Base-by-base conservation (phyloP, 2,888 invertebrate genomes). In the Drosophila austrosaltans region DNA sequence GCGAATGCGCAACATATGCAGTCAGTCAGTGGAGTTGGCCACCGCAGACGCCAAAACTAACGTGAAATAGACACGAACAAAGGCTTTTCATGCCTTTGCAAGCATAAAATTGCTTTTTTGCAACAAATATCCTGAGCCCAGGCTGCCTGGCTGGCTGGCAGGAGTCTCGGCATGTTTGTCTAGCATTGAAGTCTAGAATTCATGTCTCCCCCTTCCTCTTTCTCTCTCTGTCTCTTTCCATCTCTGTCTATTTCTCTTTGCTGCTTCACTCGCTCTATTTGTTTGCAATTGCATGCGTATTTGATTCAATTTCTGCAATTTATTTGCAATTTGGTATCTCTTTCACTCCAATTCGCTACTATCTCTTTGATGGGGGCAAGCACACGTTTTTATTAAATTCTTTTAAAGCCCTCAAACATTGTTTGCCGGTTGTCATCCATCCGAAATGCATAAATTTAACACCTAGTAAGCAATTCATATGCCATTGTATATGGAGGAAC, bases 251-350 rank as follows among this genome's bases (percentile, higher is more conserved):
- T 56, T 48, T 32, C 53, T 30, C 30, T 30, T 30, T 57, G 64
- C 72, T 61, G 32, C 53, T 36, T 8, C 36, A 39, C 62, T 76
- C 67, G 76, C 74, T 79, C 72, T 83, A 85, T 88, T 87, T 87
- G 75, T 82, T 81, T 82, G 82, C 83, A 77, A 78, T 88, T 88
- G 87, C 89, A 89, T 89, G 90, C 87, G 90, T 88, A 88, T 90
- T 89, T 90, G 89, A 90, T 89, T 89, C 90, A 90, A 89, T 89
- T 90, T 89, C 90, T 89, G 87, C 89, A 89, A 89, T 89, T 90
- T 89, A 89, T 90, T 90, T 89, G 90, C 89, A 89, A 89, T 89
- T 90, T 90, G 84, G 80, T 77, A 75, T 63, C 82, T 85, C 71
- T 73, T 53, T 72, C 58, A 54, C 44, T 42, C 67, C 77, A 72